Evolutionary conservation across 2,888 invertebrate species (phyloP).

Genomic region (Scaptomyza caliginosa): DNA sequence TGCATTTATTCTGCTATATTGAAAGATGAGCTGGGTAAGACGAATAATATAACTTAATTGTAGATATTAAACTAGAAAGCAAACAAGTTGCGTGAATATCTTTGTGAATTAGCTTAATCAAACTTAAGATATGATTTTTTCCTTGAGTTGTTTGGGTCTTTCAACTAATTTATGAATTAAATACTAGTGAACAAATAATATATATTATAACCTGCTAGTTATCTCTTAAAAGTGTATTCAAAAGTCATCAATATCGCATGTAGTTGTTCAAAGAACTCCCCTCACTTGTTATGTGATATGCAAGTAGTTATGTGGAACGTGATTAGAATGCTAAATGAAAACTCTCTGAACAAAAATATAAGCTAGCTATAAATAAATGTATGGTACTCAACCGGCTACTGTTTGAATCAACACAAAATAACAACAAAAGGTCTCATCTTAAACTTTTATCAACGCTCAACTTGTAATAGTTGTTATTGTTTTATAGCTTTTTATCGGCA

Average conservation of each 20-base stretch:
- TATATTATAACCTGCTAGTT: too few relatives aligned
- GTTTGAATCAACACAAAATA: conserved; percentile 16
- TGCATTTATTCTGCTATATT: conserved; percentile 10
- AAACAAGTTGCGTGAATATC: background rate
- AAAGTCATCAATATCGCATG: background rate
- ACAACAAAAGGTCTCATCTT: background rate
- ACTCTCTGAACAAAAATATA: background rate
- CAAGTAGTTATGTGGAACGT: conserved; percentile 40
- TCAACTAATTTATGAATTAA: too few relatives aligned
- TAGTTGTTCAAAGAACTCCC: background rate
- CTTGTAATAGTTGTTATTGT: conserved; percentile 15
- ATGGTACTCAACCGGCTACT: conserved; percentile 15
- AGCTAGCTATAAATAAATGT: background rate
- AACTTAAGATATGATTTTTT: too few relatives aligned
- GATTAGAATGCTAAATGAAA: conserved; percentile 45
- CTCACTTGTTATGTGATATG: conserved; percentile 9
- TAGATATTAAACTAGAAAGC: conserved; percentile 10
- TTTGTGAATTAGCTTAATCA: background rate
- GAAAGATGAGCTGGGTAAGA: conserved; percentile 25
- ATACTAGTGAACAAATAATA: too few relatives aligned
- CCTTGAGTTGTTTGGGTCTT: too few relatives aligned
- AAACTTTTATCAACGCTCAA: conserved; percentile 30
- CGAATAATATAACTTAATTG: background rate
- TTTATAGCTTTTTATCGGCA: conserved; percentile 52
- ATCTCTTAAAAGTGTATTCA: conserved; percentile 11